A percentile compares a stretch with the other conserved stretches of the same genome.
phyloP scores from a whole-genome alignment of 2,113 vertebrate genomes.

The Phocoena phocoena region DNA sequence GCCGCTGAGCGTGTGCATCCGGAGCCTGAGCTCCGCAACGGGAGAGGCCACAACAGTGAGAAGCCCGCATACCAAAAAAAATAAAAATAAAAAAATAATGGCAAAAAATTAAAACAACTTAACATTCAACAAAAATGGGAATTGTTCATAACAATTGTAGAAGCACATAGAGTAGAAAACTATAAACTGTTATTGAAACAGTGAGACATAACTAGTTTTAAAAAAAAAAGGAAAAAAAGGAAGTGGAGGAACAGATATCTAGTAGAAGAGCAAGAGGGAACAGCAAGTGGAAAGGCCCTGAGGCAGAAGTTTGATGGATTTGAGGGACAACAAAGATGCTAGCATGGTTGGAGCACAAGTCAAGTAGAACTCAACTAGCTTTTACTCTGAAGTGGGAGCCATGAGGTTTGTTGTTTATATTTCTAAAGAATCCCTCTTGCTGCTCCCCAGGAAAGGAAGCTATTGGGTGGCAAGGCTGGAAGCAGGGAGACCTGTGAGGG shows the following conservation, averaged over 20 bases:
- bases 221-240: neutral
- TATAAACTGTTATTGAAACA: no score
- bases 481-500: neutral
- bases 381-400: neutral
- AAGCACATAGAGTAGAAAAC: no score
- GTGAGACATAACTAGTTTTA: no score
- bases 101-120: no score
- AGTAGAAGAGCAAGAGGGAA: neutral
- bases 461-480: neutral
- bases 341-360: neutral
- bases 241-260: neutral
- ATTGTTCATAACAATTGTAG: no score
- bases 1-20: no score
- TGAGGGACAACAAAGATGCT: neutral
- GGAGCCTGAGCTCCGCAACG: no score
- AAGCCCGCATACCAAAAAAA: no score
- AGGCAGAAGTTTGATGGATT: neutral
- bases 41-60: no score
- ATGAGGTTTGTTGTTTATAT: no score
- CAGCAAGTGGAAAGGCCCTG: neutral
- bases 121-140: no score
- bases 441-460: neutral
- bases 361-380: fast-evolving
- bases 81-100: no score
- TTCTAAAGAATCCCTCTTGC: neutral